A percentile compares a stretch with the other conserved stretches of the same genome.
phyloP scores from a whole-genome alignment of 2,888 invertebrate genomes.

The Auanema freiburgensis region DNA sequence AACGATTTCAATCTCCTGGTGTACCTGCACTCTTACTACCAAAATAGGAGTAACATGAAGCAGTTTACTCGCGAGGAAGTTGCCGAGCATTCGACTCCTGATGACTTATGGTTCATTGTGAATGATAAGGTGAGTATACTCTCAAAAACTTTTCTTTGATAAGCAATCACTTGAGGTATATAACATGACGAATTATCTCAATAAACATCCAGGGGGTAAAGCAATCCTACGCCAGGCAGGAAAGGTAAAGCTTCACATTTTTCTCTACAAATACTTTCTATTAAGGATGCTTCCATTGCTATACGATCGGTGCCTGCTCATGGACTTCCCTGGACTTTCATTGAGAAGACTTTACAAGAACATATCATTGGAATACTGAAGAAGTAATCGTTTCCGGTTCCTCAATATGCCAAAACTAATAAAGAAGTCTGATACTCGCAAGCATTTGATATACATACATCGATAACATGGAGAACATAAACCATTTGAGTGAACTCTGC shows the following conservation, averaged over 20 bases:
- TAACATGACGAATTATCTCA: conserved; percentile 45
- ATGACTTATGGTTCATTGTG: conserved; percentile 42
- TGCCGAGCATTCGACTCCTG: conserved; percentile 35
- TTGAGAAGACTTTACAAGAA: conserved; percentile 40
- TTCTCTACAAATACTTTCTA: neutral
- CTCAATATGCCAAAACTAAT: no score
- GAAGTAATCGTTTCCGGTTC: no score
- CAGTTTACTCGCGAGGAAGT: conserved; percentile 35
- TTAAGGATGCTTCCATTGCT: conserved; percentile 37
- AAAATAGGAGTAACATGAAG: conserved; percentile 1
- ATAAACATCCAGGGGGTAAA: conserved; percentile 40
- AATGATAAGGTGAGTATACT: conserved; percentile 26
- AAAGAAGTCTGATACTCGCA: no score
- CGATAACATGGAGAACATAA: no score
- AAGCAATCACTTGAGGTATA: conserved; percentile 36
- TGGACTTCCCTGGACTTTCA: conserved; percentile 36
- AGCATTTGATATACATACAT: no score
- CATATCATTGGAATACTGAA: conserved; percentile 33
- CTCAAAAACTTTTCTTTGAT: conserved; percentile 5
- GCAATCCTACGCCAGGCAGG: conserved; percentile 49
- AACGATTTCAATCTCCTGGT: no score
- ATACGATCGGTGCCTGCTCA: conserved; percentile 34
- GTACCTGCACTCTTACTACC: no score
- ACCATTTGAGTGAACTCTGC: no score
- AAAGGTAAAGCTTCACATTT: conserved; percentile 22